Conservation (phyloP, 30 jellyfish, hydroid and myxozoan species). For the Hydractinia symbiolongicarpus region DNA sequence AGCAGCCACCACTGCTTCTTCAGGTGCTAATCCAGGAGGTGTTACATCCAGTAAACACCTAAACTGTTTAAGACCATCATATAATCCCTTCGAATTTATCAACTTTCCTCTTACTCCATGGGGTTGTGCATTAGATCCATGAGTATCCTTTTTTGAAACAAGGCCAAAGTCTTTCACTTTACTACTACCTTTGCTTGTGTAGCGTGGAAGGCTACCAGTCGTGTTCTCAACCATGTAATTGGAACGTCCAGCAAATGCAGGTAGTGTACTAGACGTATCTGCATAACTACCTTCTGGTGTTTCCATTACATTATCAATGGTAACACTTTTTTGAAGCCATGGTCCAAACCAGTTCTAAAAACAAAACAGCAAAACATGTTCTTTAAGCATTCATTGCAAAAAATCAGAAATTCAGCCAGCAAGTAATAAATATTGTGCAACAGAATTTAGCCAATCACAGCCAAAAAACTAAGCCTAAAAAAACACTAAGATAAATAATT, state of each 20-base stretch:
- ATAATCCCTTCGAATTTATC: constrained; percentile 46
- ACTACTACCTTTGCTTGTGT: background rate
- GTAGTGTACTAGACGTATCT: constrained; percentile 1
- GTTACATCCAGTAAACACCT: constrained; percentile 45
- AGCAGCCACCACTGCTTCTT: constrained; percentile 64
- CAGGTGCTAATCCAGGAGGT: constrained; percentile 80
- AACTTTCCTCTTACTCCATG: constrained; percentile 15
- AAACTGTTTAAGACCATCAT: constrained; percentile 64
- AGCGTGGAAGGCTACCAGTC: constrained; percentile 2
- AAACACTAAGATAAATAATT: too few relatives aligned
- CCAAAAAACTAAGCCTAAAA: too few relatives aligned
- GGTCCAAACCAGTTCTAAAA: constrained; percentile 11
- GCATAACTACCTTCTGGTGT: constrained; percentile 1
- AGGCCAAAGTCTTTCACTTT: background rate
- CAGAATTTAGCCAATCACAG: too few relatives aligned
- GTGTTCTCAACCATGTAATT: background rate
- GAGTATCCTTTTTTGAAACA: background rate
- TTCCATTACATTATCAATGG: background rate
- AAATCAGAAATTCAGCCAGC: too few relatives aligned
- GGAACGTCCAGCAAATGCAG: background rate
- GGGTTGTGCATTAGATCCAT: background rate
- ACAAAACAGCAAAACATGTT: background rate
- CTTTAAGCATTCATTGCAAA: too few relatives aligned
- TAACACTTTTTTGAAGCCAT: background rate
- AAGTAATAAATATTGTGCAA: too few relatives aligned